Conservation (phyloP, 2,888 invertebrate genomes). For the Cryptus viduatorius region DNA sequence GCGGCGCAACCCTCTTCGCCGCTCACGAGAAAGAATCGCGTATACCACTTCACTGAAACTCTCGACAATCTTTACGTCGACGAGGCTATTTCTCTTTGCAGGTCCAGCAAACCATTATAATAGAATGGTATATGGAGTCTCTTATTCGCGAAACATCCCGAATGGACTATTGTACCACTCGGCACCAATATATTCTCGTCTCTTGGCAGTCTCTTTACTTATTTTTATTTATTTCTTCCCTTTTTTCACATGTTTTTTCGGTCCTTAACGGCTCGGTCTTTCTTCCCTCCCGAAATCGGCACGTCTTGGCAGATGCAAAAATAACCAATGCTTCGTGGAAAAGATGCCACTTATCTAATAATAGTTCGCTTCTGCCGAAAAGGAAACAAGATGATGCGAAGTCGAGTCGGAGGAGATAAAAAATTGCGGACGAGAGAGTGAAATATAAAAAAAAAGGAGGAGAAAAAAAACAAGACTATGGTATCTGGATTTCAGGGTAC, state of each 20-base stretch:
- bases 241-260: not conserved
- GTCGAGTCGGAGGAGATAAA: constrained; percentile 26
- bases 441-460: not conserved
- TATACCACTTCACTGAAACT: constrained; percentile 22
- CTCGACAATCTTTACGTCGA: constrained; percentile 25
- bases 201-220: not conserved
- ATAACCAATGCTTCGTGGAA: constrained; percentile 23
- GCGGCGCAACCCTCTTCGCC: constrained; percentile 34
- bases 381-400: constrained; percentile 14
- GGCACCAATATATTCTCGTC: not conserved
- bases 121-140: constrained; percentile 1
- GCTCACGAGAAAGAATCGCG: constrained; percentile 28
- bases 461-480: constrained; percentile 12
- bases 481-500: constrained; percentile 56
- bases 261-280: constrained; percentile 49
- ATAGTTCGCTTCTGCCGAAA: constrained; percentile 10
- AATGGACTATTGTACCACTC: not conserved
- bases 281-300: constrained; percentile 49
- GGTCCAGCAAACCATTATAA: constrained; percentile 15
- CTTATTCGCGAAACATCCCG: not conserved
- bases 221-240: not conserved
- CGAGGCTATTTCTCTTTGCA: constrained; percentile 6
- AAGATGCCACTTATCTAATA: constrained; percentile 32
- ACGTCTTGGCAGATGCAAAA: constrained; percentile 61
- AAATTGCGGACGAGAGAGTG: constrained; percentile 46